Base-by-base conservation (phyloP, 2,888 invertebrate genomes). In the Drosophila percnosoma region DNA sequence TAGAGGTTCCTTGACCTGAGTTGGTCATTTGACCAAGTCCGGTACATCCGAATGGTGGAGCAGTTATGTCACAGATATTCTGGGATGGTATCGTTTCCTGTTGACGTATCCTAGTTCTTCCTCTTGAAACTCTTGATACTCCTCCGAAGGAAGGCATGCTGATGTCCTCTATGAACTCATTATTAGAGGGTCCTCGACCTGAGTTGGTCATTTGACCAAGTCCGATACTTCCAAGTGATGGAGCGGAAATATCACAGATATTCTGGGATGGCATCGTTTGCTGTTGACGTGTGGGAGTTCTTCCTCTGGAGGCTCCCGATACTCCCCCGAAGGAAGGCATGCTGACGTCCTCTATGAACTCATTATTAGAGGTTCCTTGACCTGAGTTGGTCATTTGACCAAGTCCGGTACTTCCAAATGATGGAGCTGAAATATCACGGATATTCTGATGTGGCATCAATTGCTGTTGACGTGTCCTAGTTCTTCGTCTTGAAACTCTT, bases 251-350 rank as follows among this genome's bases (percentile, higher is more conserved):
- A 0, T 64, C 49, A 13, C 34, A 24, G 10, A 64, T 57, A 13
- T 64, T 36, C 5, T 48, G 18, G 0, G 63, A 54, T 3, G 51
- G 33, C 68, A 55, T 52, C 6, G 29, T 15, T 6, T 31, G 24
- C 1, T 61, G 48, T 13, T 48, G 59, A 13, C 11, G 54, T 21
- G 3, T 21, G 0, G 5, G 13, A 29, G n/a, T 51, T 13, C 45
- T 62, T 31, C 42, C 10, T 34, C 33, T 24, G 0, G 51, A 51
- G 2, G 6, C 13, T n/a, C 38, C 1, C 8, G 27, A 55, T 13
- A 51, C 21, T 29, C 31, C 11, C 11, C 27, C 29, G 27, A 55
- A n/a, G 4, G 66, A 49, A 4, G 77, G 75, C 74, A 67, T 75
- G 2, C 62, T 48, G 4, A 68, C 18, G 29, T 71, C 33, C 11